Conservation (phyloP, 2,888 invertebrate species). For the Lepeophtheirus nordmannii region DNA sequence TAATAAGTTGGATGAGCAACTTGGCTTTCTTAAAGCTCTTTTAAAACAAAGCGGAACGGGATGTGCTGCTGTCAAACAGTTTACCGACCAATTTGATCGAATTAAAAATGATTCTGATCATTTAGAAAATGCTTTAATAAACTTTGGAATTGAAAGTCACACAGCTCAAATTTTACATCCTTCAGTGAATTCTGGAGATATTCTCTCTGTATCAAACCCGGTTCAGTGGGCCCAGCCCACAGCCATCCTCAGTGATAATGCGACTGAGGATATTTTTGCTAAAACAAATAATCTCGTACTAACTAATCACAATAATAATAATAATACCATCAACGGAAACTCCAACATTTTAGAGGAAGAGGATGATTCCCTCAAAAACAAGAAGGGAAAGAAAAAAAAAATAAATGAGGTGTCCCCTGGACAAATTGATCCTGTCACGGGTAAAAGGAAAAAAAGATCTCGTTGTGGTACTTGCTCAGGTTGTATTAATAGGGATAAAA, state of each 20-base stretch:
- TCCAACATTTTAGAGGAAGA: constrained; percentile 1
- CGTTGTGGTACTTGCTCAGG: constrained; percentile 19
- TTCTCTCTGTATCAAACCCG: background rate
- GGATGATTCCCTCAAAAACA: constrained; percentile 1
- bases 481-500: constrained; percentile 19
- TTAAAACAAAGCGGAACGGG: constrained; percentile 17
- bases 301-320: background rate
- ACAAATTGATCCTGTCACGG: constrained; percentile 16
- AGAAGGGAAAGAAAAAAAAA: background rate
- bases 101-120: background rate
- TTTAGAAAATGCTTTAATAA: background rate
- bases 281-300: background rate
- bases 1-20: constrained; percentile 12
- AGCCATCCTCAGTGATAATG: background rate
- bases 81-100: constrained; percentile 10
- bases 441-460: constrained; percentile 19
- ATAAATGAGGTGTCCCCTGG: background rate
- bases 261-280: background rate
- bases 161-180: background rate
- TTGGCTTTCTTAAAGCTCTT: constrained; percentile 8
- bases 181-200: constrained; percentile 7
- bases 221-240: background rate
- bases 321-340: background rate
- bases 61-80: constrained; percentile 21
- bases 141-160: constrained; percentile 6